Evolutionary conservation across 2,113 vertebrate species (phyloP).

Genomic region (Mastomys natalensis): DNA sequence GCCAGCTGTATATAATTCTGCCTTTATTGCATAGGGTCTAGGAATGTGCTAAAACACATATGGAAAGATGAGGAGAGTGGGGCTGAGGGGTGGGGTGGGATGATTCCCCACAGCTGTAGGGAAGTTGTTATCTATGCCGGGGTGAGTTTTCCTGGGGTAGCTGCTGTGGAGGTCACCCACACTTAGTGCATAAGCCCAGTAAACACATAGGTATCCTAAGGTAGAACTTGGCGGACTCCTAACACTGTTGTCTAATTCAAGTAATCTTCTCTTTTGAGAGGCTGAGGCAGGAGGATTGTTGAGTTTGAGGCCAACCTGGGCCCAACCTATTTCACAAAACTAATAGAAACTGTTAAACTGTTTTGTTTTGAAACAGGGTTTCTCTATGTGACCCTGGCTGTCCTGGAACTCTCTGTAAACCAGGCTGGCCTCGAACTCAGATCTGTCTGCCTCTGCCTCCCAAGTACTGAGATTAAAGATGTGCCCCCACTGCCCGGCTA

Average conservation of each 20-base stretch:
- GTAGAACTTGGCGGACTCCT: not conserved
- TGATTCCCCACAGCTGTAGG: not conserved
- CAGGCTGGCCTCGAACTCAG: not conserved
- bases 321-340: not conserved
- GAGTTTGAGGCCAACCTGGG: not conserved
- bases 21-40: not conserved
- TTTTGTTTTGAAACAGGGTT: not conserved
- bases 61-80: not conserved
- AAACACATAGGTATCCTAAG: not conserved
- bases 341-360: not conserved
- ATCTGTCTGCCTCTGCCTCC: not conserved
- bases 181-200: not conserved
- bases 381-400: not conserved
- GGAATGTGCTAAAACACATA: not conserved
- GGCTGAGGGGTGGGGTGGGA: not conserved
- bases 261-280: not conserved
- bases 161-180: not conserved
- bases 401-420: not conserved
- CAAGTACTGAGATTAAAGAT: not conserved
- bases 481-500: too few species aligned
- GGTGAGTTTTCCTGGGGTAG: not conserved
- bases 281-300: too few species aligned
- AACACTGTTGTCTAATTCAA: not conserved
- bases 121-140: not conserved
- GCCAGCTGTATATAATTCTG: not conserved